Base-by-base conservation (phyloP, 1,140 invertebrate species). In the Panonychus citri region DNA sequence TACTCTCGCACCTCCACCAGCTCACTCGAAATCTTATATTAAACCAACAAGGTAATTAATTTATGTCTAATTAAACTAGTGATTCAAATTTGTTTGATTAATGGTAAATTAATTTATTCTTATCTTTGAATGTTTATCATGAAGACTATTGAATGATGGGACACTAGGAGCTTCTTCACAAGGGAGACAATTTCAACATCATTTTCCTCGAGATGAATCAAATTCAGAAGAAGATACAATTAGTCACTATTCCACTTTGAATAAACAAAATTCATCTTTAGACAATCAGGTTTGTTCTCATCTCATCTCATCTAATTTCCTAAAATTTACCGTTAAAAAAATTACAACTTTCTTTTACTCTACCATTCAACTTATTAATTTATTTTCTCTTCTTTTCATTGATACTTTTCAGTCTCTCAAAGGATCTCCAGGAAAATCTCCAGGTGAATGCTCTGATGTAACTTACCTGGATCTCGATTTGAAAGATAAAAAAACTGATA, bases 1-100 rank as follows among this genome's bases (percentile, higher is more conserved):
- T 56, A 25, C 25, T 13, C 48, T 52, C 8, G 21, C 19, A n/a
- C 50, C 68, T 56, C 72, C 73, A 17, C 74, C 75, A 13, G 48
- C 43, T 53, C 30, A n/a, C 13, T 34, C 10, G 13, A 19, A 27
- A n/a, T 13, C 42, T 34, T 10, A 58, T 57, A 50, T 63, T 62
- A 51, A 40, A 60, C 17, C 62, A 62, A 53, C 56, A 56, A 13
- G 57, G 61, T 60, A 62, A n/a, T n/a, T n/a, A n/a, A n/a, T n/a
- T n/a, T n/a, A n/a, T n/a, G n/a, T n/a, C n/a, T n/a, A n/a, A n/a
- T n/a, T n/a, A n/a, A n/a, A n/a, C n/a, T n/a, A n/a, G n/a, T n/a
- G n/a, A n/a, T n/a, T n/a, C n/a, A n/a, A n/a, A n/a, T n/a, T n/a
- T n/a, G n/a, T n/a, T n/a, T n/a, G n/a, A n/a, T n/a, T n/a, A n/a